These are phyloP conservation scores for Bufotes viridis DNA, from an alignment of 2,797 vertebrate species.

Conservation along the genomic window DNA sequence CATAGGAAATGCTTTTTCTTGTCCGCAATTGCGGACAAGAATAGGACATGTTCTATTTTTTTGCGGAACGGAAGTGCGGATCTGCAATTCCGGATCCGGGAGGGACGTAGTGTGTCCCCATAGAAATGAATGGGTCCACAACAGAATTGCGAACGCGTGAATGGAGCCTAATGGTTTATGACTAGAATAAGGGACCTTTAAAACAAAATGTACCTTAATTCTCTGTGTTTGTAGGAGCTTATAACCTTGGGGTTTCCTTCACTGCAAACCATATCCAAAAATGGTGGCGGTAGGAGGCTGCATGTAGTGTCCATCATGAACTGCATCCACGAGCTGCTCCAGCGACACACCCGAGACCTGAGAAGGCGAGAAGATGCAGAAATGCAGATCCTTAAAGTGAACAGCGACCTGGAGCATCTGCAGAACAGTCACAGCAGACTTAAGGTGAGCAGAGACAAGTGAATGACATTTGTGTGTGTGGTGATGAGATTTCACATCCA, in stretches of 20 bases:
- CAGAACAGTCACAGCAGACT: constrained; percentile 88
- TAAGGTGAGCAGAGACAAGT: constrained; percentile 75
- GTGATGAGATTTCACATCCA: not conserved
- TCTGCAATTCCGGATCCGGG: too few relatives aligned
- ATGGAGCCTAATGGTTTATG: too few relatives aligned
- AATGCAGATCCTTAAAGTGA: constrained; percentile 85
- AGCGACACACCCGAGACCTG: constrained; percentile 84
- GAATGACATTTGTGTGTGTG: not conserved
- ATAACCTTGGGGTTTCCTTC: constrained; percentile 85
- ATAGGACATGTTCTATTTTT: too few relatives aligned
- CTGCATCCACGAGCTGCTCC: constrained; percentile 88
- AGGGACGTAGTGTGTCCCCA: too few relatives aligned
- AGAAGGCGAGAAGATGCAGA: constrained; percentile 85
- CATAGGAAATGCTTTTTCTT: too few relatives aligned
- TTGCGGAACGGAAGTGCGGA: too few relatives aligned
- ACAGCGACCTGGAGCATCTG: constrained; percentile 88
- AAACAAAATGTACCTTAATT: not conserved
- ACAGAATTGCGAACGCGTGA: too few relatives aligned
- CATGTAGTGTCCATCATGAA: constrained; percentile 84
- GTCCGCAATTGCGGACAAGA: too few relatives aligned
- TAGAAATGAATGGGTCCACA: too few relatives aligned
- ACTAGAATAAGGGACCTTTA: too few relatives aligned
- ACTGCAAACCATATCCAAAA: constrained; percentile 78
- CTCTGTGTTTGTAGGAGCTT: constrained; percentile 79
- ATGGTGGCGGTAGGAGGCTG: constrained; percentile 74